Conservation (phyloP, 2,888 invertebrate species). For the Nesidiocoris tenuis region DNA sequence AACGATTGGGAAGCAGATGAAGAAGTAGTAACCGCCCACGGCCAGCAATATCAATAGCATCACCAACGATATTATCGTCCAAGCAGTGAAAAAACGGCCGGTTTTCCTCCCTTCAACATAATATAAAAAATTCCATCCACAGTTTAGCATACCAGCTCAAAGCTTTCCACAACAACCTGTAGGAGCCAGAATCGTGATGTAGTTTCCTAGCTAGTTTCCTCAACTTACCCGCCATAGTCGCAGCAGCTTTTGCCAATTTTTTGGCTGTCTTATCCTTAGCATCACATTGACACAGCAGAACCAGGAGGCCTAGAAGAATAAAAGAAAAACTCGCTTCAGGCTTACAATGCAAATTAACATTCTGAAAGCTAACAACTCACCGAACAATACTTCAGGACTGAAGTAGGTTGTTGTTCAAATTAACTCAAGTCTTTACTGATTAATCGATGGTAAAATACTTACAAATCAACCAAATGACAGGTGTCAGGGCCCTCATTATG, state of each 20-base stretch:
- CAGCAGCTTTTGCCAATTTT: conserved; percentile 17
- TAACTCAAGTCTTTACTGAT: no score
- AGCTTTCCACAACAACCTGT: not conserved
- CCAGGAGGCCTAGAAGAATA: conserved; percentile 7
- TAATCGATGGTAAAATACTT: no score
- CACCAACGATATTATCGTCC: conserved; percentile 64
- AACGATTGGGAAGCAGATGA: conserved; percentile 66
- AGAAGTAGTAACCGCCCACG: conserved; percentile 64
- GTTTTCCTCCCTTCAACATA: conserved; percentile 13
- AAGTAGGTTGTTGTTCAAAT: no score
- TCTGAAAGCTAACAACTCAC: no score
- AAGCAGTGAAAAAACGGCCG: conserved; percentile 57
- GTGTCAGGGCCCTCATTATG: no score
- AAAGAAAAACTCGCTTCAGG: no score
- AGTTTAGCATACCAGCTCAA: not conserved
- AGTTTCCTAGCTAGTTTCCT: no score
- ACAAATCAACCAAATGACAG: no score
- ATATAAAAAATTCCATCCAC: not conserved
- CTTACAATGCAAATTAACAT: no score
- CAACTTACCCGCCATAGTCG: conserved; percentile 6
- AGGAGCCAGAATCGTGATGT: no score
- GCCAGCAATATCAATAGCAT: conserved; percentile 59
- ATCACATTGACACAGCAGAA: conserved; percentile 4
- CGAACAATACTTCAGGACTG: no score
- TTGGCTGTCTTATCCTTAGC: conserved; percentile 20